Evolutionary conservation across 2,113 vertebrate species (phyloP).

Genomic region (Eptesicus fuscus): DNA sequence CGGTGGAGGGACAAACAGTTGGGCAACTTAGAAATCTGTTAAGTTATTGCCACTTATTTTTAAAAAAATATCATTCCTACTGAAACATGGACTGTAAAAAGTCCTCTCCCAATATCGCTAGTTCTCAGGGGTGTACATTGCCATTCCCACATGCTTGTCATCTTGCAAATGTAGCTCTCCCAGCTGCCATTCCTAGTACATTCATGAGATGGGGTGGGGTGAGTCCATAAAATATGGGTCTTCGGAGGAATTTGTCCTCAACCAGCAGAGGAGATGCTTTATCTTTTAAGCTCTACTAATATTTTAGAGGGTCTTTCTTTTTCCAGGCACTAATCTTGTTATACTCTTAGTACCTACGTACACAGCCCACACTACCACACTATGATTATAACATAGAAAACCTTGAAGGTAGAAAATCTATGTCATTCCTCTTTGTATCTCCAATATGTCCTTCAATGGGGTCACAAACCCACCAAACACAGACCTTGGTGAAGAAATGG

Average conservation of each 20-base stretch:
- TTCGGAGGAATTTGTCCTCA: neutral
- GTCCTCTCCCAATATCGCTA: neutral
- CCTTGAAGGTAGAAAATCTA: neutral
- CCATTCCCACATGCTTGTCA: neutral
- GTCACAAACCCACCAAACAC: neutral
- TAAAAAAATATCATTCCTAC: neutral
- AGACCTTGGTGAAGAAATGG: neutral
- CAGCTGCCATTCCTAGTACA: neutral
- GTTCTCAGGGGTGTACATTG: neutral
- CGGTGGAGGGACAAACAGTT: neutral
- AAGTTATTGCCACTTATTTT: neutral
- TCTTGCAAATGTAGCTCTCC: neutral
- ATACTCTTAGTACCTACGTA: neutral
- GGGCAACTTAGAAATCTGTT: neutral
- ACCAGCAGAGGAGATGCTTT: neutral
- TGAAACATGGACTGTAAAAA: neutral
- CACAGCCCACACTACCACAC: accelerated
- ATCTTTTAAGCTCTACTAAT: neutral
- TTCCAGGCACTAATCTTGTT: neutral
- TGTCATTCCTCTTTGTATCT: neutral
- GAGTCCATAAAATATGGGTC: neutral
- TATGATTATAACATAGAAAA: neutral
- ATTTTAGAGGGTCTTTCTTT: neutral
- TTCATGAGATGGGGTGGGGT: neutral
- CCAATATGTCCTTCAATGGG: neutral